A percentile compares a stretch with the other conserved stretches of the same genome.
These are phyloP conservation scores for Amblyraja radiata DNA, from an alignment of 2,797 vertebrate species.

Conservation along the genomic window DNA sequence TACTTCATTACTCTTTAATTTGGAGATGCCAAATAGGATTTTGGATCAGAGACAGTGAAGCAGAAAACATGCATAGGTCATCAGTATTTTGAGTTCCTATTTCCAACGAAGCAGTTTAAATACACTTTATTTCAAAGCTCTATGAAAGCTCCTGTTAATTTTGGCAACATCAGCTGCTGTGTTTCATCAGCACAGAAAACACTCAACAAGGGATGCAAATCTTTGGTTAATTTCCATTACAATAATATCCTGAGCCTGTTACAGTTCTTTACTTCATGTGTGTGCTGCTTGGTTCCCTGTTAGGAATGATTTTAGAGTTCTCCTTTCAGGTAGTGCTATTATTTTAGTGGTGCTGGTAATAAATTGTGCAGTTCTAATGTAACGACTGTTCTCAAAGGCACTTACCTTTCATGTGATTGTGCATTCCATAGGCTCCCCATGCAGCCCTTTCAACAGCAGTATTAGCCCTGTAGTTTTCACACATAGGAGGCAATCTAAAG, in stretches of 20 bases:
- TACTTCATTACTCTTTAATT: conserved; percentile 43
- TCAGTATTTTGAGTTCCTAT: conserved; percentile 33
- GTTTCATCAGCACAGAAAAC: background rate
- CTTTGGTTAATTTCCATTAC: background rate
- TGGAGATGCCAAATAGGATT: conserved; percentile 43
- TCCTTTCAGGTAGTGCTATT: background rate
- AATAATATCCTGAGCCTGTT: background rate
- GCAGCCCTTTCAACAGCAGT: background rate
- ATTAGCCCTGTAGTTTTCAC: conserved; percentile 24
- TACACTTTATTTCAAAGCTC: background rate
- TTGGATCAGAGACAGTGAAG: conserved; percentile 41
- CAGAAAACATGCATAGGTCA: conserved; percentile 39
- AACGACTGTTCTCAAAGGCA: conserved; percentile 8
- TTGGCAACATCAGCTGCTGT: background rate
- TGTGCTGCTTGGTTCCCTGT: background rate
- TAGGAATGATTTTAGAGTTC: background rate
- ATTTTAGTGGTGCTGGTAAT: background rate
- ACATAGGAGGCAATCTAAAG: conserved; percentile 17
- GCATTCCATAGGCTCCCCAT: background rate
- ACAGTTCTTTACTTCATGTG: background rate
- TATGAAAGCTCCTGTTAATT: conserved; percentile 19
- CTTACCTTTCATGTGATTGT: conserved; percentile 26
- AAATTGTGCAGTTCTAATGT: conserved; percentile 23
- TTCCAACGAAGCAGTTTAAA: conserved; percentile 21
- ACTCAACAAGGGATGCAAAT: background rate